phyloP scores from a whole-genome alignment of 2,113 vertebrate genomes.

The Serinus canaria region DNA sequence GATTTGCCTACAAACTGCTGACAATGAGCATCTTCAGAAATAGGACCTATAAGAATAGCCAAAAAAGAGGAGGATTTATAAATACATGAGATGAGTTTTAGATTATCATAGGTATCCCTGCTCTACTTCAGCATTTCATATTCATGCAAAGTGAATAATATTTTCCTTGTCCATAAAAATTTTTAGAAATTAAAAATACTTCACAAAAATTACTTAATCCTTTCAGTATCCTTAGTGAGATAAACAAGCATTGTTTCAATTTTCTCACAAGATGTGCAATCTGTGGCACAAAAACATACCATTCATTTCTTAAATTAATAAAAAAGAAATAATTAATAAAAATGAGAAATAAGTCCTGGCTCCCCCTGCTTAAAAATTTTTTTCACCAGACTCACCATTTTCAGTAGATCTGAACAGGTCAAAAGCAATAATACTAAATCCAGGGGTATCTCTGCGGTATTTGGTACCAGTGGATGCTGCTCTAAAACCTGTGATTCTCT shows the following conservation, averaged over 20 bases:
- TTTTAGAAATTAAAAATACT: background rate
- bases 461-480: background rate
- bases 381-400: background rate
- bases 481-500: background rate
- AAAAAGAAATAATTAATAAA: background rate
- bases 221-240: background rate
- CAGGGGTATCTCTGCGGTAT: background rate
- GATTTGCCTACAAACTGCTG: background rate
- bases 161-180: background rate
- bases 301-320: background rate
- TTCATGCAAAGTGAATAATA: background rate
- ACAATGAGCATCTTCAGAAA: background rate
- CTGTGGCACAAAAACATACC: background rate
- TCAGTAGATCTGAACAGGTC: background rate
- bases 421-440: background rate
- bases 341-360: background rate
- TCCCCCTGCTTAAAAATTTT: background rate
- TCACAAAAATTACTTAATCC: background rate
- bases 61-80: background rate
- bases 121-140: background rate
- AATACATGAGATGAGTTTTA: background rate
- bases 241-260: background rate
- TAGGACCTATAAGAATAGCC: background rate
- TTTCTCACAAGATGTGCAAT: background rate
- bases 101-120: background rate